Evolutionary conservation across 2,888 invertebrate genomes (phyloP), one percentile per base, ranked within the genome.

Genomic region (Synergus laeviventris): DNA sequence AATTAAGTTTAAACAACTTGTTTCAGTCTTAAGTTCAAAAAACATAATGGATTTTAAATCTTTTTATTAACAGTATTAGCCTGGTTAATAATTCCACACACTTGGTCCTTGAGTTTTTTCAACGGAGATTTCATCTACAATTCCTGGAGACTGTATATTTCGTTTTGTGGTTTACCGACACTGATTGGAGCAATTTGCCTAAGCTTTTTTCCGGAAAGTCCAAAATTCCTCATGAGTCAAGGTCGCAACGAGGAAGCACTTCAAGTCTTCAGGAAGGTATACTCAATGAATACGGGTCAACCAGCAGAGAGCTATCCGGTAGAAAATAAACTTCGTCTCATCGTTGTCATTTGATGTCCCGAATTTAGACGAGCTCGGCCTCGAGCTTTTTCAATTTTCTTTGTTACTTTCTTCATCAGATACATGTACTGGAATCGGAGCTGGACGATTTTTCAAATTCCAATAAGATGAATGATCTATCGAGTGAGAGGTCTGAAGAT

Each of bases 181-280:
- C 87, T 96, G 0, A 83, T 95, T 0, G 93, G 95, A 9, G 94
- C 94, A 0, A 79, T 94, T 45, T 91, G 93, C 0, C 91, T 94
- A 74, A 90, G 93, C 79, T 92, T 93, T 79, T 91, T 95, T 76
- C 95, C 96, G 0, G 96, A 96, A 89, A 96, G 95, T 87, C 96
- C 96, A 7, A 95, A 96, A 89, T 96, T 95, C 89, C 91, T 96
- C 4, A 94, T 96, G 93, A 93, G 94, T 1, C 92, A 94, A 64
- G 94, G 95, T 0, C 91, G 93, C 62, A 94, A 94, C 79, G 92
- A 93, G 12, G 94, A 95, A 84, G 95, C 96, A 0, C 86, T 96
- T 82, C 85, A 90, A 4, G 92, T 95, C 3, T 94, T 96, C 82
- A 91, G 91, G 79, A 92, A 87, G 81, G 95, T 97, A 36, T 96